Evolutionary conservation across 2,797 vertebrate species (phyloP), one percentile per base, ranked within the genome.

Genomic region (Halcyon leucocephala): DNA sequence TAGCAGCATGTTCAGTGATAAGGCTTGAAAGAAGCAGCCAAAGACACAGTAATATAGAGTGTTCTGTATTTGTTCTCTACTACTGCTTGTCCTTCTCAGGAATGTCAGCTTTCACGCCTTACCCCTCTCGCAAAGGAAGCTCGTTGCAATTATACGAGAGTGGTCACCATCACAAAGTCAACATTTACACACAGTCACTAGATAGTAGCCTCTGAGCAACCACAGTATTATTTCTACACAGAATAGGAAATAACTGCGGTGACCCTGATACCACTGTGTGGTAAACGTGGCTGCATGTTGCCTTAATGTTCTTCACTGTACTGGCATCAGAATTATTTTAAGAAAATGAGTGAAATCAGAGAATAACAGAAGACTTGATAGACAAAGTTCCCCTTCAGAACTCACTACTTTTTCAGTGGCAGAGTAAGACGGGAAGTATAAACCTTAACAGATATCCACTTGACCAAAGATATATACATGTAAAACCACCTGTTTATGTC

Each of bases 211-310:
- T 77, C 77, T 69, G 33, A 88, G 73, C 67, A 64, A 91, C 77
- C 88, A 86, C 73, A 49, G 44, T 17, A 64, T 70, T 84, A 70
- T 84, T 86, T 83, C 62, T 82, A 37, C 62, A 71, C 4, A 57
- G 42, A 82, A 86, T 2, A 86, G 82, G 73, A 95, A 96, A 89
- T 92, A 89, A 84, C 39, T 80, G 93, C 90, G 95, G 88, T 73
- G 60, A 89, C 44, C 65, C 64, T 54, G 80, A 93, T 84, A 94
- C 48, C 51, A 49, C 6, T 37, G 48, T 70, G 88, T 85, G 95
- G 82, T 80, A 77, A 91, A 72, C 86, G 87, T 86, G 90, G 87
- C 70, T 89, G 72, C 41, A 12, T 39, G 35, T 35, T 84, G 80
- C 73, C 55, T 79, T 91, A 28, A 86, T 64, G 24, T 33, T 91